Evolutionary conservation across 2,113 vertebrate species (phyloP), one percentile per base, ranked within the genome.

Genomic region (Noctilio leporinus): DNA sequence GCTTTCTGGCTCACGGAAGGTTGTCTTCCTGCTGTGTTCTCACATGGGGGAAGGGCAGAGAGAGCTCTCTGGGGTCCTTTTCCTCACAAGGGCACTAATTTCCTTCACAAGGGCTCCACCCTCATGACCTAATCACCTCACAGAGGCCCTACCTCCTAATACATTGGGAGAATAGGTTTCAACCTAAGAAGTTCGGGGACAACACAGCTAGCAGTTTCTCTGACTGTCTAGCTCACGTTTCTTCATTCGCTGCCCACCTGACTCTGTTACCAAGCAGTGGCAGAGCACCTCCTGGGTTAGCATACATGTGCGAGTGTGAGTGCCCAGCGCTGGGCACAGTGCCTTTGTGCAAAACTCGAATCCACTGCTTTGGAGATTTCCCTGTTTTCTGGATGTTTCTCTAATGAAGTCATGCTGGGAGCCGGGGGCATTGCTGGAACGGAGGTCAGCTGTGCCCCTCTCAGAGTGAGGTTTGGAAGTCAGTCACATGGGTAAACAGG

Each of bases 271-370:
- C 47, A 45, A 19, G 45, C 0, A 7, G 16, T 7, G 10, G 33
- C 40, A 2, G 10, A 33, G 38, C 0, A 0, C 47, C 35, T 16
- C 0, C 40, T 8, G 84, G 33, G 28, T 75, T 67, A 11, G 17
- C 24, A 5, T 12, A 11, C 57, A 38, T 0, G 5, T 5, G 38
- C 20, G 10, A 49, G 11, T 11, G 4, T 35, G 9, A 62, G 59
- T 26, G 11, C 51, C n/a, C 0, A 4, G 4, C 9, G 49, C 20
- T 22, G 7, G 53, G 33, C 22, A 24, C 16, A 10, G 43, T 65
- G 80, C 28, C 81, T 73, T 76, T 77, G 35, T 28, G 4, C 57
- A 59, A 70, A 43, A 45, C 55, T 30, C 5, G 26, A 55, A 73
- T 4, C n/a, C 0, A 3, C 43, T 4, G 10, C 43, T 67, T 51